Conservation (phyloP, 1,140 invertebrate genomes). For the Apis laboriosa region DNA sequence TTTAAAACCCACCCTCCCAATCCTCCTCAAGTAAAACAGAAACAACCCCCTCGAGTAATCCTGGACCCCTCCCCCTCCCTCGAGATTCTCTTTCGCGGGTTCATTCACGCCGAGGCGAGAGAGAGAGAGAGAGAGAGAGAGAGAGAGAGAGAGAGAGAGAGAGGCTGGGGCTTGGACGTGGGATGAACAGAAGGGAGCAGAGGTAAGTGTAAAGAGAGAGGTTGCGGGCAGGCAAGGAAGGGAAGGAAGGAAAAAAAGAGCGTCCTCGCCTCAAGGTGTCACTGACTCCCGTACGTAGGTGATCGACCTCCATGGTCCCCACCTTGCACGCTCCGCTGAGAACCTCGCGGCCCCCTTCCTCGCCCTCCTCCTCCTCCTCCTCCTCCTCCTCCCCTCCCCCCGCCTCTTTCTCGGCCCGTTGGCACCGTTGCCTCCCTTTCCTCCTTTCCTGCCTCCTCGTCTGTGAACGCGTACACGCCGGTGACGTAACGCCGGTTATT, state of each 20-base stretch:
- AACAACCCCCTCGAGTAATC: too few relatives aligned
- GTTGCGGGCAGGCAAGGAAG: neutral
- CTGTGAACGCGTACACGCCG: conserved; percentile 71
- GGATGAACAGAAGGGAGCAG: too few relatives aligned
- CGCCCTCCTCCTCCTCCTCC: conserved; percentile 43
- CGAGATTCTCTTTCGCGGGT: too few relatives aligned
- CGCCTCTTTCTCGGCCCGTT: conserved; percentile 42
- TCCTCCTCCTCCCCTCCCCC: conserved; percentile 31
- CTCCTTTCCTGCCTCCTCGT: conserved; percentile 28
- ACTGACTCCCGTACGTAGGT: conserved; percentile 81
- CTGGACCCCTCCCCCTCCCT: too few relatives aligned
- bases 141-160: too few relatives aligned
- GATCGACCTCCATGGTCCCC: conserved; percentile 80
- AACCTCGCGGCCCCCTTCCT: conserved; percentile 17
- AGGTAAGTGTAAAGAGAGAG: neutral
- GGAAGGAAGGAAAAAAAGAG: conserved; percentile 62
- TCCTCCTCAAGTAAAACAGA: too few relatives aligned
- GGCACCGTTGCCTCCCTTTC: conserved; percentile 60
- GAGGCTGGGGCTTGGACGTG: too few relatives aligned
- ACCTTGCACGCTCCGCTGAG: conserved; percentile 53
- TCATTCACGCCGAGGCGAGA: too few relatives aligned
- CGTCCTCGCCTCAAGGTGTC: conserved; percentile 78
- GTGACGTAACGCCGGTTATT: conserved; percentile 81
- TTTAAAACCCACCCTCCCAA: too few relatives aligned
- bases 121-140: too few relatives aligned